Evolutionary conservation across 2,113 vertebrate species (phyloP).

Genomic region (Melozone crissalis): DNA sequence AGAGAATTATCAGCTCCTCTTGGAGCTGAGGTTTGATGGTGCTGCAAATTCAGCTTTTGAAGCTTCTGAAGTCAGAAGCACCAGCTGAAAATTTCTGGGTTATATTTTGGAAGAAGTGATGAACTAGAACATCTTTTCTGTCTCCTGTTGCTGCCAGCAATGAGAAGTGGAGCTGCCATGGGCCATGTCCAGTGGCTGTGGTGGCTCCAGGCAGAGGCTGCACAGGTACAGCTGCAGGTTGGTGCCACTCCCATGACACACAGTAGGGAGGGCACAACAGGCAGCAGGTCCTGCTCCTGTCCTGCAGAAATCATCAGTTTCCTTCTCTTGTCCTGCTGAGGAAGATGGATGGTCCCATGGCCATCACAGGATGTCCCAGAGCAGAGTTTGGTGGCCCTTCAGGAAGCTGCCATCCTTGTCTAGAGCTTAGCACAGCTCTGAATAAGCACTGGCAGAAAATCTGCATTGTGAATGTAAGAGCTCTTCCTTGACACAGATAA

Average conservation of each 20-base stretch:
- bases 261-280: neutral
- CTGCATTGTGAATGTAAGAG: neutral
- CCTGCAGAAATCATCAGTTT: neutral
- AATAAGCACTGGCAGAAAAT: neutral
- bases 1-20: neutral
- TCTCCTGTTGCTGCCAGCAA: neutral
- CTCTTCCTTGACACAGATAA: neutral
- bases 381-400: neutral
- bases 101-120: neutral
- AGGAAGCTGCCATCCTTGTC: neutral
- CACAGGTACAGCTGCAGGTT: neutral
- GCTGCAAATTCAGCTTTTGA: neutral
- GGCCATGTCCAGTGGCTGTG: neutral
- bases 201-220: neutral
- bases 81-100: neutral
- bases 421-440: neutral
- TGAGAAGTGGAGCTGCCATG: neutral
- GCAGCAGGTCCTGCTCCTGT: neutral
- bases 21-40: neutral
- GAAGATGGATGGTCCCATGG: neutral
- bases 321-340: neutral
- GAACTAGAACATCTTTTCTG: neutral
- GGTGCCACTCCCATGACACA: too few relatives aligned
- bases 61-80: neutral
- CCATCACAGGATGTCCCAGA: neutral